Conservation (phyloP, 1,140 invertebrate species). For the Drosophila kohkoa region DNA sequence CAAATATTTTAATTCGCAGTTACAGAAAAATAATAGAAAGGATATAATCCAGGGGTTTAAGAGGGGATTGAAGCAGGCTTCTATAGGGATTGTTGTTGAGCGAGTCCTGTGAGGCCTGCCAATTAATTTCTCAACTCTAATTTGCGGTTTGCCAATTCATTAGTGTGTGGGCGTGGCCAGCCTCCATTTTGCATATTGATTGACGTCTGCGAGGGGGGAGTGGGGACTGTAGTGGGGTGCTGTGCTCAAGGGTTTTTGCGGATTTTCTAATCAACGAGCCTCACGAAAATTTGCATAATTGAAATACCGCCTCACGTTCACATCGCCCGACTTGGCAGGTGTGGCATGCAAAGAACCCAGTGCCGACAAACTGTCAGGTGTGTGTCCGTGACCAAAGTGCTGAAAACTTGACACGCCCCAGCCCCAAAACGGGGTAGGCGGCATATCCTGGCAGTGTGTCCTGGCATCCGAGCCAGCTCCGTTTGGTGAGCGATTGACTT, state of each 20-base stretch:
- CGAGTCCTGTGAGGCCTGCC: slow-evolving; percentile 39
- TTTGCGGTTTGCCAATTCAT: slow-evolving; percentile 73
- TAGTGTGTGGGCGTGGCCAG: slow-evolving; percentile 32
- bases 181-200: slow-evolving; percentile 62
- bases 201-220: slow-evolving; percentile 39
- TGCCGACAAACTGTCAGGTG: slow-evolving; percentile 12
- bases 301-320: slow-evolving; percentile 61
- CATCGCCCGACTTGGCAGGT: slow-evolving; percentile 26
- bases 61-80: background rate
- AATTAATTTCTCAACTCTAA: slow-evolving; percentile 76
- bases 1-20: slow-evolving; percentile 48
- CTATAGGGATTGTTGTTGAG: background rate
- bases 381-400: slow-evolving; percentile 44
- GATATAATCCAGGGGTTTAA: background rate
- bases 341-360: slow-evolving; percentile 2
- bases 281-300: slow-evolving; percentile 77
- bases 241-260: slow-evolving; percentile 53
- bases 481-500: slow-evolving; percentile 61
- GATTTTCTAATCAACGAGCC: slow-evolving; percentile 78
- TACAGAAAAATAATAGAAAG: background rate
- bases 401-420: slow-evolving; percentile 39
- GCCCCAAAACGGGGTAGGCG: too few species aligned
- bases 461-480: background rate
- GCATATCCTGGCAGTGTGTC: background rate
- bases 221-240: too few species aligned